Base-by-base conservation (phyloP, 2,888 invertebrate genomes). In the Eupeodes luniger region DNA sequence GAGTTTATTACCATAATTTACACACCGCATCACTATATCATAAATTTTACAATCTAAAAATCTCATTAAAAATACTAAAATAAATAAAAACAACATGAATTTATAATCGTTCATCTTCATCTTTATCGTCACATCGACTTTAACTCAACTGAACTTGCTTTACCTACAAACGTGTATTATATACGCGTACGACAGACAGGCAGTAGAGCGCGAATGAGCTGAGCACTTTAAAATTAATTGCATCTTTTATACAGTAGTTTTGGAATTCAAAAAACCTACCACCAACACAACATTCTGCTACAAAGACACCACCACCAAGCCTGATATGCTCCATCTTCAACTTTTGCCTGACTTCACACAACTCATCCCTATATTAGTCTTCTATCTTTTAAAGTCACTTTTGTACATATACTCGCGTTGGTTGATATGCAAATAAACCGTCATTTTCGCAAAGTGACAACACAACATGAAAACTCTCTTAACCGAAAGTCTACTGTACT, bases 391-490 rank as follows among this genome's bases (percentile, higher is more conserved):
- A 27, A 27, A 27, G 27, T 27, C 27, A 27, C 27, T 27, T 27
- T 27, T 27, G 27, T 27, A 14, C 51, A 51, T 11, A 62, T 16
- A 62, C 11, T 40, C 12, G 11, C n/a, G 51, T 16, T 53, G 6
- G 44, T 27, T 27, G 19, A 7, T 74, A 82, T 79, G 79, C 83
- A 79, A 82, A 79, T 53, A 69, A 57, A 74, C 34, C 61, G 49
- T 85, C 59, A 51, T 55, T 14, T 76, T 64, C 49, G 53, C 55
- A 66, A 40, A 59, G 64, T 80, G 86, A 66, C 85, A 82, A 40
- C 27, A 27, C 76, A 47, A 80, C 84, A 87, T 51, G 84, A 53
- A 87, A 81, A 84, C 84, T 80, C 87, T 76, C 72, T 87, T 72
- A 72, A 76, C 64, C 6, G 53, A 64, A 80, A 66, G 76, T 40